Evolutionary conservation across 2,113 vertebrate genomes (phyloP).

Genomic region (Dromiciops gliroides): DNA sequence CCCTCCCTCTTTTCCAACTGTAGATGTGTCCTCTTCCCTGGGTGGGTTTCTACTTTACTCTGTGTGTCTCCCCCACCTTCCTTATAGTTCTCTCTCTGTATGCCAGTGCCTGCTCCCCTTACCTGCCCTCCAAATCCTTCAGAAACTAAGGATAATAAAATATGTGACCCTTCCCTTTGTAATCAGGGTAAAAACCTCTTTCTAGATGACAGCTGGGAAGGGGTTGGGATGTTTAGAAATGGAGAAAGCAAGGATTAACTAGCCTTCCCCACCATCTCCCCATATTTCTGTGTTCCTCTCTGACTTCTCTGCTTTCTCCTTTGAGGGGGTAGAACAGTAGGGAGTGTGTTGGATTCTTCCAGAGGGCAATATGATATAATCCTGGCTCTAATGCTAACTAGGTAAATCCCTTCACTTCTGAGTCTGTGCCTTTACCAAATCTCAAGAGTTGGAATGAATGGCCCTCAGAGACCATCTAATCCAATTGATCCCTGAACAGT

Average conservation of each 20-base stretch:
- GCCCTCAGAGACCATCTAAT: neutral
- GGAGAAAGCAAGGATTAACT: neutral
- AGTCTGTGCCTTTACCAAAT: neutral
- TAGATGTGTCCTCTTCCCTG: neutral
- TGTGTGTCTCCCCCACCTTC: slow-evolving; percentile 53
- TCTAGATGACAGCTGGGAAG: neutral
- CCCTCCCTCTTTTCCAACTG: slow-evolving; percentile 31
- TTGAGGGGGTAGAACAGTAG: neutral
- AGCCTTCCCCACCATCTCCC: too few species aligned
- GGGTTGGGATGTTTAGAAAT: neutral
- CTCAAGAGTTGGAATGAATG: neutral
- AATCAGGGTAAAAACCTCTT: neutral
- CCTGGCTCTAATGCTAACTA: too few species aligned
- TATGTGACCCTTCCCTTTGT: neutral
- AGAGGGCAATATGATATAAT: neutral
- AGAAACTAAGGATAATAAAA: neutral
- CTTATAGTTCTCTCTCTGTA: slow-evolving; percentile 51
- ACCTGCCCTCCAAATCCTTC: neutral
- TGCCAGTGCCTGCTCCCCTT: neutral
- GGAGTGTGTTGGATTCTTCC: neutral
- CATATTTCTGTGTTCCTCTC: neutral
- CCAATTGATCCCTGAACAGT: neutral
- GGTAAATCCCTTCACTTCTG: too few species aligned
- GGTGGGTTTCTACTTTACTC: neutral
- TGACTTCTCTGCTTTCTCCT: neutral